A percentile compares a stretch with the other conserved stretches of the same genome.
phyloP scores from a whole-genome alignment of 2,888 invertebrate genomes.

The Timema podura region DNA sequence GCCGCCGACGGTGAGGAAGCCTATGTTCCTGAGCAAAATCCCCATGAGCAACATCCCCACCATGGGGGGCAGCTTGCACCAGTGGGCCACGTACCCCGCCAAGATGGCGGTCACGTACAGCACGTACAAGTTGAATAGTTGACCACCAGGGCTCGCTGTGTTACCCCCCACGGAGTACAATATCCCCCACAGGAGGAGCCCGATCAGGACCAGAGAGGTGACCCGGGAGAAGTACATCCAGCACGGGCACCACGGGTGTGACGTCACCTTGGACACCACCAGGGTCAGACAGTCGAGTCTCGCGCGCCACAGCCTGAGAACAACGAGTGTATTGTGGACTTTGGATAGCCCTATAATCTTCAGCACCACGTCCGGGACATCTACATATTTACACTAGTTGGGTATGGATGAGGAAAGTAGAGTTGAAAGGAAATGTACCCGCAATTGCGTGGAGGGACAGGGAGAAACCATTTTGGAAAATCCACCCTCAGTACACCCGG shows the following conservation, averaged over 20 bases:
- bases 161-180: constrained; percentile 48
- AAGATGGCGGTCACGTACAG: constrained; percentile 25
- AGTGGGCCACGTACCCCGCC: constrained; percentile 53
- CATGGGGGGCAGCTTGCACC: constrained; percentile 72
- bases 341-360: no score
- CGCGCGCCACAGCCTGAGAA: no score
- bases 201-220: neutral
- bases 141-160: constrained; percentile 27
- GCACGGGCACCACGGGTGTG: constrained; percentile 1
- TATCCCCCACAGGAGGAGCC: constrained; percentile 67
- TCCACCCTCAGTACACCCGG: no score
- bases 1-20: constrained; percentile 65
- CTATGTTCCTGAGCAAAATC: constrained; percentile 67
- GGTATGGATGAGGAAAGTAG: no score
- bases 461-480: no score
- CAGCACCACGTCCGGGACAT: no score
- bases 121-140: constrained; percentile 27
- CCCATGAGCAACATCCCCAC: constrained; percentile 86
- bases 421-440: no score
- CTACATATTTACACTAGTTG: no score
- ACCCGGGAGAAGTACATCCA: constrained; percentile 1
- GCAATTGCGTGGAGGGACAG: no score
- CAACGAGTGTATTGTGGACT: no score
- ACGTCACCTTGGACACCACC: neutral
- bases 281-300: no score